Evolutionary conservation across 2,888 invertebrate species (phyloP).

Genomic region (Luperina nickerlii): DNA sequence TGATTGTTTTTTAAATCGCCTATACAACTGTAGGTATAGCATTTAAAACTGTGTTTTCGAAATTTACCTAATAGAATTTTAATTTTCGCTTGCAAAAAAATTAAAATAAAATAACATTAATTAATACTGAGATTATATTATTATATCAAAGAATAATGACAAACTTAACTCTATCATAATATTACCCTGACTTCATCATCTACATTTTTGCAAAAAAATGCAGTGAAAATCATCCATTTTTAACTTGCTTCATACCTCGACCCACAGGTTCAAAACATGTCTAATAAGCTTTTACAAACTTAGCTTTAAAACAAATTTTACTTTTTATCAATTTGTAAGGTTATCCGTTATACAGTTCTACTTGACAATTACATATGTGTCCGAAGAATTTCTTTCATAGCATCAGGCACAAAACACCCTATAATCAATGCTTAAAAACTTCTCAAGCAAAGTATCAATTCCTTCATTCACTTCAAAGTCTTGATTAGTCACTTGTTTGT

Average conservation of each 20-base stretch:
- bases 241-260: background rate
- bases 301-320: background rate
- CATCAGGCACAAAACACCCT: background rate
- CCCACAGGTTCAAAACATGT: background rate
- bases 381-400: background rate
- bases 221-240: background rate
- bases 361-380: background rate
- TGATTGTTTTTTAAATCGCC: background rate
- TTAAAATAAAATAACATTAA: slow-evolving; percentile 5
- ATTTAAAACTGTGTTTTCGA: background rate
- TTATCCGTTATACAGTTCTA: background rate
- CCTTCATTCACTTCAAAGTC: background rate
- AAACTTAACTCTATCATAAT: slow-evolving; percentile 30
- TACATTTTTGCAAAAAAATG: slow-evolving; percentile 10
- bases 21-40: background rate
- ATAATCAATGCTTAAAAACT: background rate
- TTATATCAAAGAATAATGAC: background rate
- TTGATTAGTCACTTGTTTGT: slow-evolving; percentile 48
- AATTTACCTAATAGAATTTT: background rate
- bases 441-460: background rate
- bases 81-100: slow-evolving; percentile 1
- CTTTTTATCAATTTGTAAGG: background rate
- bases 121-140: slow-evolving; percentile 7
- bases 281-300: no score
- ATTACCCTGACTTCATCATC: slow-evolving; percentile 48